Evolutionary conservation across 2,797 vertebrate genomes (phyloP), one percentile per base, ranked within the genome.

Genomic region (Enteromius anoplus): DNA sequence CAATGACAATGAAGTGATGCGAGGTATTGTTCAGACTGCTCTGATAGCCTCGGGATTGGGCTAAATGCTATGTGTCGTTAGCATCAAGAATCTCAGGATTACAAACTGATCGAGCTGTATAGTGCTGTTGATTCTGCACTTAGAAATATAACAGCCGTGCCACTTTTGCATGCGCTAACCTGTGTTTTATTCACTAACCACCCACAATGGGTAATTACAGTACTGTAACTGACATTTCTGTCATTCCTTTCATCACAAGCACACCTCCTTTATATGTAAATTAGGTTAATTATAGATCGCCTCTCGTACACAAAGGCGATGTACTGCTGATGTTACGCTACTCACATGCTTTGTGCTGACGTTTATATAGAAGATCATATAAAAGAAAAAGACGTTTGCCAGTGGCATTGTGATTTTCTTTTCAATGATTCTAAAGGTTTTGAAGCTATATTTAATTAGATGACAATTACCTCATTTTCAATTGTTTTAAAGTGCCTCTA

Each of bases 61-160:
- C 34, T 62, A 71, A 80, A 71, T 37, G 58, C 70, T 21, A 75
- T 49, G 55, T 40, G 58, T 29, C 45, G 42, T 42, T 69, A 37
- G 62, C 72, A 21, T 51, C 29, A 9, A 3, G 60, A 78, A 51
- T 5, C 42, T 66, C 76, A 51, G 42, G 26, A 51, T 66, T 49
- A 55, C 32, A 37, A 23, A 23, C 8, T 58, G 49, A 55, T 55
- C 72, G 37, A 23, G 49, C 9, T 58, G 37, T 75, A 40, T 14
- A 34, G 5, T 3, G 47, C 26, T 51, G 70, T 3, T 51, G 47
- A 72, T 72, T 51, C 26, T 34, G 26, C 19, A 34, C 23, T 62
- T 26, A 34, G 21, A 34, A 53, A 73, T 19, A 7, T 37, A 62
- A 29, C 60, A 62, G 26, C 4, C 23, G 5, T 62, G 60, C 60